Evolutionary conservation across 2,797 vertebrate genomes (phyloP).

Genomic region (Eulemur albifrons): DNA sequence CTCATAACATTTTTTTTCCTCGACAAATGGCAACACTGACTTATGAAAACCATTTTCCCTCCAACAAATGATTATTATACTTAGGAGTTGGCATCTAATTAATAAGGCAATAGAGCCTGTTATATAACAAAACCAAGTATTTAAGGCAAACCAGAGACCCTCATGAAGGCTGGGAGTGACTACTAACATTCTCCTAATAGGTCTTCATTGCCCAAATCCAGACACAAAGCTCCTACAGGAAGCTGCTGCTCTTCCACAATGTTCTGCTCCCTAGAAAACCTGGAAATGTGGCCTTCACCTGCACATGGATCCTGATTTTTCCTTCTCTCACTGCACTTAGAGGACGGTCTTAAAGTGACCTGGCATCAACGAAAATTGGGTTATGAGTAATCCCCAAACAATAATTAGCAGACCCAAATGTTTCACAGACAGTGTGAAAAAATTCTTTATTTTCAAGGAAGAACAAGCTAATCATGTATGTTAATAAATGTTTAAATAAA

Average conservation of each 20-base stretch:
- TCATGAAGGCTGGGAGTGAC: background rate
- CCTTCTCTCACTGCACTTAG: background rate
- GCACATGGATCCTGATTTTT: background rate
- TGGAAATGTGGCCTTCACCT: background rate
- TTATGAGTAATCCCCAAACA: background rate
- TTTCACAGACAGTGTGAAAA: background rate
- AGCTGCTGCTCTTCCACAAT: too few relatives aligned
- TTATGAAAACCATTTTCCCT: slow-evolving; percentile 9
- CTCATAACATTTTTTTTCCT: background rate
- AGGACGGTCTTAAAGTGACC: background rate
- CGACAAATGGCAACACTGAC: background rate
- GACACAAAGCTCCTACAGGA: background rate
- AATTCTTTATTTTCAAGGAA: background rate
- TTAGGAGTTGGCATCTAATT: background rate
- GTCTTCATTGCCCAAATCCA: background rate
- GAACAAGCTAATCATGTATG: background rate
- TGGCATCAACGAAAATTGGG: background rate
- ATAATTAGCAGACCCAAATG: background rate
- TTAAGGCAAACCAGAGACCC: background rate
- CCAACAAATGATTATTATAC: background rate
- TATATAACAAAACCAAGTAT: background rate
- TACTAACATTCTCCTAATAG: background rate
- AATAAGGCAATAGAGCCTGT: background rate
- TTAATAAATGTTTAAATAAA: background rate
- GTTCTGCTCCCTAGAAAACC: background rate